These are phyloP conservation scores for Hololepta plana DNA, from an alignment of 2,888 invertebrate species.

Conservation along the genomic window DNA sequence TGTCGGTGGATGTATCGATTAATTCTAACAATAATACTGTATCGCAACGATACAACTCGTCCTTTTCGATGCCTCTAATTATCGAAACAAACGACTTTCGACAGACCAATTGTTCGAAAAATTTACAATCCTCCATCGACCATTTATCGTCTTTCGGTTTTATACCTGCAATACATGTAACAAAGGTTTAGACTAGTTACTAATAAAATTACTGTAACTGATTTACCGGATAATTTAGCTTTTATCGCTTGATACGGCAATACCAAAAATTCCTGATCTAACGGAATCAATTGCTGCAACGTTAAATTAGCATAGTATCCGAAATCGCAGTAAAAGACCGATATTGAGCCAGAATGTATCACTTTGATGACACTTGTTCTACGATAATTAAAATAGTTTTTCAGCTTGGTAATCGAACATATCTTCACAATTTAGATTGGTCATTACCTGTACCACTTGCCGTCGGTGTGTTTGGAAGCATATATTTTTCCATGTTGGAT, in stretches of 20 bases:
- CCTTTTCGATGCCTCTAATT: slow-evolving; percentile 41
- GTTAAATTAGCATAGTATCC: slow-evolving; percentile 40
- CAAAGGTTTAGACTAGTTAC: background rate
- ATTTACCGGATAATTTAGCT: slow-evolving; percentile 40
- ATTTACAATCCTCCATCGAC: slow-evolving; percentile 53
- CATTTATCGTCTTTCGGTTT: slow-evolving; percentile 37
- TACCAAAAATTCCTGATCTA: slow-evolving; percentile 34
- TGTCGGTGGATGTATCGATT: slow-evolving; percentile 49
- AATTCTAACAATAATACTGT: slow-evolving; percentile 46
- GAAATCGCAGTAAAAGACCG: slow-evolving; percentile 44
- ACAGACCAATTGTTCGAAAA: slow-evolving; percentile 53
- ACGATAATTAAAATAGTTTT: slow-evolving; percentile 11
- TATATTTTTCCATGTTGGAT: slow-evolving; percentile 41
- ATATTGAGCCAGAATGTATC: slow-evolving; percentile 33
- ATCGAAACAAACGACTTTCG: slow-evolving; percentile 51
- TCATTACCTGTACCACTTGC: slow-evolving; percentile 51
- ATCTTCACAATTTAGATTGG: slow-evolving; percentile 6
- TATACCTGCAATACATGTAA: slow-evolving; percentile 26
- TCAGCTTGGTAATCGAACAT: slow-evolving; percentile 2
- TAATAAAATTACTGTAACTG: slow-evolving; percentile 4
- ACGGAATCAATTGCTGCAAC: slow-evolving; percentile 33
- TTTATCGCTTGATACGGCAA: slow-evolving; percentile 48
- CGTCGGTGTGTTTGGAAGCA: slow-evolving; percentile 48
- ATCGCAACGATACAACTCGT: slow-evolving; percentile 40
- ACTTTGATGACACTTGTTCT: slow-evolving; percentile 37